Base-by-base conservation (phyloP, 2,888 invertebrate species). In the Limulus polyphemus region DNA sequence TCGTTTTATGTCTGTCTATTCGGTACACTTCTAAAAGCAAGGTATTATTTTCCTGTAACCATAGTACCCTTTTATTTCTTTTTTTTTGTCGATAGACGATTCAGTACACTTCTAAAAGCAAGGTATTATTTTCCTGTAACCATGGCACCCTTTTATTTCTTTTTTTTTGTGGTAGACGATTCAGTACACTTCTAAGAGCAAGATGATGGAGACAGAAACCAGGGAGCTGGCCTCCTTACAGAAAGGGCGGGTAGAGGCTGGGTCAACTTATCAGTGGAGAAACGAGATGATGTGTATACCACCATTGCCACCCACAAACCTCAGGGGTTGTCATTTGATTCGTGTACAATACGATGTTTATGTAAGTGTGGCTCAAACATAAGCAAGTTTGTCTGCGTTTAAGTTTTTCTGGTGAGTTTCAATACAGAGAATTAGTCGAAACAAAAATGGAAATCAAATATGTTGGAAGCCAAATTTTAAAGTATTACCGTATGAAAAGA, bases 281-380 rank as follows among this genome's bases (percentile, higher is more conserved):
- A 87, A 86, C 74, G 90, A 92, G 76, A 86, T 88, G 74, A 82
- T 94, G 61, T 89, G 90, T 76, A 90, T 95, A 68, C 94, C 94
- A 65, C 93, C 94, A 46, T 79, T 95, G 72, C 94, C 94, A 68
- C 94, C 94, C 50, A 94, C 94, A 65, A 91, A 92, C 80, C 81
- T 95, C 62, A 83, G 92, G 71, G 93, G 93, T 62, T 94, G 94
- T 75, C 91, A 92, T 77, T 83, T 95, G 71, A 94, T 95, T 73
- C 85, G 88, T 74, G 90, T 95, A 71, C 86, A 89, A 72, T 95
- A 95, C 75, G 91, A 93, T 76, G 89, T 93, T 60, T 91, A 87
- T 76, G 90, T 90, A 77, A 86, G 88, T 84, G 67, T 62, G 32
- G n/a, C 2, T 56, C 32, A 2, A 2, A 46, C 47, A 32, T 7